phyloP scores from a whole-genome alignment of 1,140 invertebrate genomes.

The Yoshiicerus persimilis region DNA sequence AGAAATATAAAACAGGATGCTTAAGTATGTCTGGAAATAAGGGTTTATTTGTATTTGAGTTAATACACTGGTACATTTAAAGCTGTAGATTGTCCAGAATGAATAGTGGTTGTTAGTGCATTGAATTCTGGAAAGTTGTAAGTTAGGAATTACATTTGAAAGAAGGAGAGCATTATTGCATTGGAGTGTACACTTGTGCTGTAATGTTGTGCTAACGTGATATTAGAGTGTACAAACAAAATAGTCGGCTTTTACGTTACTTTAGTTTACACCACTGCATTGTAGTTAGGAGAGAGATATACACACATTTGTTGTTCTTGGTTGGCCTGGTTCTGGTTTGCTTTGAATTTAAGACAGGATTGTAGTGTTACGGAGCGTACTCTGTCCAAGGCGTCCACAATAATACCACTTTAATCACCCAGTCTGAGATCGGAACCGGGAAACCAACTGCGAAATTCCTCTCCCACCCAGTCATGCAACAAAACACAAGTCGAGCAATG shows the following conservation, averaged over 20 bases:
- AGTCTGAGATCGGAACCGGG: conserved; percentile 1
- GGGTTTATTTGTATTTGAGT: too few relatives aligned
- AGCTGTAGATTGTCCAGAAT: too few relatives aligned
- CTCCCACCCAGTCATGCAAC: conserved; percentile 23
- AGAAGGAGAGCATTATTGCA: not conserved
- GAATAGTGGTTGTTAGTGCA: not conserved
- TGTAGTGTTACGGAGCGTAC: not conserved
- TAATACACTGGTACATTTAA: too few relatives aligned
- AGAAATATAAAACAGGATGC: not conserved
- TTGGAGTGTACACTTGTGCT: not conserved
- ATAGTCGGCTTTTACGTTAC: not conserved
- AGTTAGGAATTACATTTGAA: not conserved
- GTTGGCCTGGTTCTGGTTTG: not conserved
- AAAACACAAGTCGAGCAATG: not conserved
- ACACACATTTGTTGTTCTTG: not conserved
- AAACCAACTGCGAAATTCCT: conserved; percentile 24
- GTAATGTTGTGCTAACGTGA: not conserved
- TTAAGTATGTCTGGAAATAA: not conserved
- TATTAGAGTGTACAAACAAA: not conserved
- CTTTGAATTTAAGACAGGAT: not conserved
- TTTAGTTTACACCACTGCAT: not conserved
- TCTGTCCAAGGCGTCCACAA: conserved; percentile 12
- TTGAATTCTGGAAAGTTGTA: not conserved
- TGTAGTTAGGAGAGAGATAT: not conserved
- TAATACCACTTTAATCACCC: conserved; percentile 27